These are phyloP conservation scores for Rhea pennata DNA, from an alignment of 2,113 vertebrate species.

Conservation along the genomic window DNA sequence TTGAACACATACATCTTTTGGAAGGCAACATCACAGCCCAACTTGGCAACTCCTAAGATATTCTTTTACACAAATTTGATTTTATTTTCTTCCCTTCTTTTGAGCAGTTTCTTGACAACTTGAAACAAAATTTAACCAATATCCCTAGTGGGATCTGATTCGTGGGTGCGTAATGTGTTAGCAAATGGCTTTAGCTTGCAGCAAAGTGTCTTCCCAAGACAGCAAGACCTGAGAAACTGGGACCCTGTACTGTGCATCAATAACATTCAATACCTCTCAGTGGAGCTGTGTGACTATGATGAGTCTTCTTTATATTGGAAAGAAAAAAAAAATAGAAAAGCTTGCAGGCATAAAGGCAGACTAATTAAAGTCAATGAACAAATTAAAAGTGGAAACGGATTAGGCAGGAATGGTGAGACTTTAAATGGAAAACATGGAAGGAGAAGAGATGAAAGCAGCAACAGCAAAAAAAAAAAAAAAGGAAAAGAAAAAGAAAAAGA, in stretches of 20 bases:
- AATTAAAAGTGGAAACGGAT: background rate
- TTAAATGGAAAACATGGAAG: background rate
- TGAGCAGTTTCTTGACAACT: background rate
- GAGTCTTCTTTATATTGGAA: background rate
- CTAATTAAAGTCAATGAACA: background rate
- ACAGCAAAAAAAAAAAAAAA: background rate
- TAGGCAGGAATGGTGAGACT: background rate
- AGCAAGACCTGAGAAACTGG: background rate
- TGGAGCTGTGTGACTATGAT: background rate
- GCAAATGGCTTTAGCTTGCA: background rate
- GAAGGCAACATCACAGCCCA: background rate
- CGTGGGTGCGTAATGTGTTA: background rate
- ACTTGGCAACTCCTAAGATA: background rate
- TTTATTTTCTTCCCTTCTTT: background rate
- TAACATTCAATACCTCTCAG: accelerated
- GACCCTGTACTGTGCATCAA: background rate
- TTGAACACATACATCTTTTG: background rate
- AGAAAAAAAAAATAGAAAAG: background rate
- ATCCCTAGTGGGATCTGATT: background rate
- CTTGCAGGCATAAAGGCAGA: background rate
- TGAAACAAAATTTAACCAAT: background rate
- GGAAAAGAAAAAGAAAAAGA: background rate
- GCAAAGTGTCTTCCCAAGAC: background rate
- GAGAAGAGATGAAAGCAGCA: background rate
- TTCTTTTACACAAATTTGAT: background rate